These are phyloP conservation scores for Homalodisca vitripennis DNA, from an alignment of 1,140 invertebrate species.

Conservation along the genomic window DNA sequence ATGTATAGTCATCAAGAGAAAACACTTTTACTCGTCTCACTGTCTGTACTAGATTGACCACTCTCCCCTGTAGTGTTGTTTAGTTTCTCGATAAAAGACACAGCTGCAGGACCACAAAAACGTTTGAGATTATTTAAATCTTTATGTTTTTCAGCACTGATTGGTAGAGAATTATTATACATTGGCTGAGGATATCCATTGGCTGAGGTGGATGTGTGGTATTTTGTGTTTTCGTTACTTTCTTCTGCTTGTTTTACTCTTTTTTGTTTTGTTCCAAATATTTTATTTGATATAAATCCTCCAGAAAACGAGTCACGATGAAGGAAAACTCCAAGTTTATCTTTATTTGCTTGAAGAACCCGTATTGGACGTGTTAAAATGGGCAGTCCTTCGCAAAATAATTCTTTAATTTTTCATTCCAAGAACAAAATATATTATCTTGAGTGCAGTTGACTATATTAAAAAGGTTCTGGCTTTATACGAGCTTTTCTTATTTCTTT, in stretches of 20 bases:
- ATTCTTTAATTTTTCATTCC: constrained; percentile 18
- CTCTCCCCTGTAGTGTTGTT: too few species aligned
- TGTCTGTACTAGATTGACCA: too few species aligned
- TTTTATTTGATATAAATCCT: constrained; percentile 1
- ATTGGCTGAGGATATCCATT: constrained; percentile 6
- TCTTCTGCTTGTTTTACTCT: constrained; percentile 1
- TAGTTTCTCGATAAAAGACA: too few species aligned
- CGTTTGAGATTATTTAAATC: too few species aligned
- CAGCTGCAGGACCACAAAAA: too few species aligned
- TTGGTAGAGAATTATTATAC: neutral
- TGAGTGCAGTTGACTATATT: constrained; percentile 29
- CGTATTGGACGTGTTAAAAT: constrained; percentile 2
- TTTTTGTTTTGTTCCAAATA: constrained; percentile 9
- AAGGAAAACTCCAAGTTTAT: constrained; percentile 7
- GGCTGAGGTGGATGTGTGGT: neutral
- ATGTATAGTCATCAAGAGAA: too few species aligned
- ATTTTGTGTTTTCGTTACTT: neutral
- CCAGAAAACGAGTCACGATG: constrained; percentile 18
- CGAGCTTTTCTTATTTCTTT: constrained; percentile 33
- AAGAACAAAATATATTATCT: constrained; percentile 31
- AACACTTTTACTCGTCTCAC: too few species aligned
- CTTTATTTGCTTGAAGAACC: constrained; percentile 16
- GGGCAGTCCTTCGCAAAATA: neutral
- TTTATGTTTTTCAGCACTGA: constrained; percentile 1
- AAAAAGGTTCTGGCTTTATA: constrained; percentile 37